Conservation (phyloP, 2,113 vertebrate species). For the Fulica atra region DNA sequence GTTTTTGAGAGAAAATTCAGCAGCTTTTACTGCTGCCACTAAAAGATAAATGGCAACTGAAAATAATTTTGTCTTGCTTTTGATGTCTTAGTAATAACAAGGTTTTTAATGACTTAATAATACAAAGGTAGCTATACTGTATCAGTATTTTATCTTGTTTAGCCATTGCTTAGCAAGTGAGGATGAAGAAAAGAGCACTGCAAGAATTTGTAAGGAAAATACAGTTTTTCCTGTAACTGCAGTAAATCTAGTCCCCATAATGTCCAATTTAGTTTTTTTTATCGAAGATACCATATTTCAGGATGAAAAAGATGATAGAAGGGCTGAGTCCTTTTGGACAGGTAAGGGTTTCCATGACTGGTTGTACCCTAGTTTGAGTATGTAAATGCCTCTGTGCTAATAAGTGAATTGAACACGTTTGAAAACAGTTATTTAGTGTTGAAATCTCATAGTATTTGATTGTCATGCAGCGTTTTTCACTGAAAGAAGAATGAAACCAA, state of each 20-base stretch:
- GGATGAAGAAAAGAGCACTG: neutral
- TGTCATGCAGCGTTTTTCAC: neutral
- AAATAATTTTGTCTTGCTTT: neutral
- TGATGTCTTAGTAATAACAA: neutral
- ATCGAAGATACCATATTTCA: neutral
- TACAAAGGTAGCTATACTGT: neutral
- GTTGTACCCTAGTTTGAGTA: neutral
- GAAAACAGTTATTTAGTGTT: neutral
- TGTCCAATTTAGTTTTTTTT: neutral
- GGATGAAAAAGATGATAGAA: neutral
- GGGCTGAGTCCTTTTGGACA: neutral
- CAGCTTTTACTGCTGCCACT: neutral
- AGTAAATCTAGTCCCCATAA: neutral
- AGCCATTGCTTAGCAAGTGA: neutral
- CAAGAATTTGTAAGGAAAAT: neutral
- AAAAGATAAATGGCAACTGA: neutral
- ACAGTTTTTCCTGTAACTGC: neutral
- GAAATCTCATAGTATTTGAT: no score
- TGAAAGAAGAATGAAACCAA: neutral
- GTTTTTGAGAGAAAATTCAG: neutral
- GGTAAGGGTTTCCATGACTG: neutral
- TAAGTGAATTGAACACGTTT: neutral
- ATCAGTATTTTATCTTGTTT: neutral
- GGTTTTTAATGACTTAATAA: neutral
- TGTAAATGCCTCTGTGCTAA: neutral